Evolutionary conservation across 2,797 vertebrate species (phyloP), one percentile per base, ranked within the genome.

Genomic region (Periparus ater): DNA sequence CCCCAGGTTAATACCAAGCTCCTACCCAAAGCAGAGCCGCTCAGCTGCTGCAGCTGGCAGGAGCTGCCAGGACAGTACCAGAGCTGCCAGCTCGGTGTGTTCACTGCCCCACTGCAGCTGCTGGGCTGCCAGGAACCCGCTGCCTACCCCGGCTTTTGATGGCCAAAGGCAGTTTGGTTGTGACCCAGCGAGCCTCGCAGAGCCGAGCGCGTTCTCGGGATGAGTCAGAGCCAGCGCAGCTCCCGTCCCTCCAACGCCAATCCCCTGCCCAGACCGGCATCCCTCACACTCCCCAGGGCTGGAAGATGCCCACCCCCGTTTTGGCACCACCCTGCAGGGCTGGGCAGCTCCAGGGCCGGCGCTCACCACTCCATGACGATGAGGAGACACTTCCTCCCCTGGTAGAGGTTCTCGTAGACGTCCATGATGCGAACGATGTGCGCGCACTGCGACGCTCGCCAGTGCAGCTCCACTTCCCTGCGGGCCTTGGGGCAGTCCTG

Each of bases 351-450:
- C 19, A 0, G 1, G 7, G 3, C 7, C 7, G 2, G 70, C 13
- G 97, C 98, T 98, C 87, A 99, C 99, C 99, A 99, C 95, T 99
- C 99, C 99, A 99, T 99, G 95, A 99, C 98, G 34, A 99, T 99
- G 84, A 99, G 99, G 80, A 99, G 98, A 96, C 99, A 99, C 85
- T 99, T 99, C 88, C 97, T 98, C 25, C 98, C 96, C 68, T 99
- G 99, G 81, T 99, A 99, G 29, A 99, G 98, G 96, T 99, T 99
- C 96, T 99, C 99, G 11, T 98, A 99, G 91, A 99, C 99, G 3
- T 99, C 99, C 93, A 99, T 97, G 81, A 99, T 99, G 74, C 98
- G 98, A 47, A 99, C 99, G 11, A 99, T 99, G 96, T 99, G 99
- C 1, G 98, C 63, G 60, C 99, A 99, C 77, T 98, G 98, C 3